A percentile compares a stretch with the other conserved stretches of the same genome.
Evolutionary conservation across 2,797 vertebrate species (phyloP).

Genomic region (Eulemur rubriventer): DNA sequence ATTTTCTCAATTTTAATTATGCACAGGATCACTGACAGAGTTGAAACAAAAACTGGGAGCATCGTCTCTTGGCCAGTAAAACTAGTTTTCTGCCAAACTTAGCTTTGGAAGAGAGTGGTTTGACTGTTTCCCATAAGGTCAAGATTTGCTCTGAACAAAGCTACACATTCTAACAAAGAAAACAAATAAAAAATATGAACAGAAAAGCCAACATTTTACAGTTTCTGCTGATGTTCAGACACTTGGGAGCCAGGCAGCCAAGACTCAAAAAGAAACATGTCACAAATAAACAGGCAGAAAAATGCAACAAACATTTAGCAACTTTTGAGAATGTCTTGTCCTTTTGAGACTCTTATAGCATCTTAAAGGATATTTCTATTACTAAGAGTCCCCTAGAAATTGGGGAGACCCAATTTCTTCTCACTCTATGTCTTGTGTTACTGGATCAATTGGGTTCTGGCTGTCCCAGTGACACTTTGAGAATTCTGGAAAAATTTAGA

Average conservation of each 20-base stretch:
- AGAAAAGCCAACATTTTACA: background rate
- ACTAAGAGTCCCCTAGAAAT: background rate
- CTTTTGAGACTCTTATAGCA: background rate
- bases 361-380: background rate
- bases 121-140: background rate
- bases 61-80: background rate
- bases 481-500: background rate
- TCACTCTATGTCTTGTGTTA: background rate
- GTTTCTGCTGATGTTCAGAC: background rate
- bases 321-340: background rate
- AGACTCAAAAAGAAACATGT: background rate
- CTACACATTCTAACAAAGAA: background rate
- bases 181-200: background rate
- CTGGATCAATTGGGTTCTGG: background rate
- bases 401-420: background rate
- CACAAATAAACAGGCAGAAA: background rate
- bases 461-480: background rate
- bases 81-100: background rate
- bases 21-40: background rate
- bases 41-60: background rate
- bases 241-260: background rate
- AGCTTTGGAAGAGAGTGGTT: background rate
- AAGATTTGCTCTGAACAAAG: conserved; percentile 23
- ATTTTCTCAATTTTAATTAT: background rate
- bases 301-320: background rate